Conservation (phyloP, 1,140 invertebrate genomes). For the Pachyrhynchus sulphureomaculatus region DNA sequence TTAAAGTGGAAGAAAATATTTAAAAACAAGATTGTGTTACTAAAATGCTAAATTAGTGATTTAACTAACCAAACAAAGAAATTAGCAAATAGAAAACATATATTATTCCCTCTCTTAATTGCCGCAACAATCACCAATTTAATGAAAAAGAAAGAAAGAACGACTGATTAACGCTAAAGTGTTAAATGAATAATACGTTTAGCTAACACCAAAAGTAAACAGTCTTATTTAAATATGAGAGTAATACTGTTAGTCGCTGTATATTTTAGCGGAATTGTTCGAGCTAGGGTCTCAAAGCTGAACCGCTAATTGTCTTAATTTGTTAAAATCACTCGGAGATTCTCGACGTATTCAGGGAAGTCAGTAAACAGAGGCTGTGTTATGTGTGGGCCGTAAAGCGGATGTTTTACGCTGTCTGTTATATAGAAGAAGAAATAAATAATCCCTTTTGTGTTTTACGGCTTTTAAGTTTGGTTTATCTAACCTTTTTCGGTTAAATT, state of each 20-base stretch:
- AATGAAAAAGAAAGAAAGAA: slow-evolving; percentile 4
- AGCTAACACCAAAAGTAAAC: slow-evolving; percentile 20
- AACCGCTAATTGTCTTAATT: slow-evolving; percentile 32
- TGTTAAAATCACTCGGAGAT: slow-evolving; percentile 20
- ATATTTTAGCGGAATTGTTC: slow-evolving; percentile 27
- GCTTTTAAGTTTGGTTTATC: no score
- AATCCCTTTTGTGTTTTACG: not conserved
- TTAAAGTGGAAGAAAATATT: no score
- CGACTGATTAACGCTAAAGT: slow-evolving; percentile 16
- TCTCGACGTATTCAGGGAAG: not conserved
- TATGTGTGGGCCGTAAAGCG: slow-evolving; percentile 21
- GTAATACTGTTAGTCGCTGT: slow-evolving; percentile 26
- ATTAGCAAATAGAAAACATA: no score
- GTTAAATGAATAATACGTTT: slow-evolving; percentile 27
- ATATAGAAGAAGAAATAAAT: slow-evolving; percentile 3
- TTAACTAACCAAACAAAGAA: no score
- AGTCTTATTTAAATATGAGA: slow-evolving; percentile 22
- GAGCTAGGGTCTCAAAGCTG: slow-evolving; percentile 23
- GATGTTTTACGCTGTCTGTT: slow-evolving; percentile 15
- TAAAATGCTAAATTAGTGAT: no score
- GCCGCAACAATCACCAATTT: no score
- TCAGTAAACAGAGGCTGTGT: slow-evolving; percentile 14
- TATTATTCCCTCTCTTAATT: no score
- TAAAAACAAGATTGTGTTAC: no score
- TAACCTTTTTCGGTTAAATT: no score